A percentile compares a stretch with the other conserved stretches of the same genome.
Evolutionary conservation across 2,888 invertebrate species (phyloP).

Genomic region (Myathropa florea): DNA sequence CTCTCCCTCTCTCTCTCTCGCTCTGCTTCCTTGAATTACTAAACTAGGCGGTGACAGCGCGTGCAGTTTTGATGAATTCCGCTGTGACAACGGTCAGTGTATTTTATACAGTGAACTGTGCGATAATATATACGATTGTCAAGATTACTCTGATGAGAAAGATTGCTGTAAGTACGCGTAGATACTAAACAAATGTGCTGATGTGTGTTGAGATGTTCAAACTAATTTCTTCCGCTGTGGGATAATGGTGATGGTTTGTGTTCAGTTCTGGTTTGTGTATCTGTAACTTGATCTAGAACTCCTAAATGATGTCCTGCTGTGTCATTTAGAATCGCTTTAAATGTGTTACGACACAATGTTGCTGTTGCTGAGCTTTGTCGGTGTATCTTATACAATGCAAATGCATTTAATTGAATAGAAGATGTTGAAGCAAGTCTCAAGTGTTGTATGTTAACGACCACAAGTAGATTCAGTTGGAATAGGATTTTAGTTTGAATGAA

Average conservation of each 20-base stretch:
- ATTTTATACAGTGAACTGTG: constrained; percentile 83
- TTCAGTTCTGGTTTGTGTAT: neutral
- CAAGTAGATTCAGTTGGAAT: neutral
- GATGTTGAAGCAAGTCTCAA: neutral
- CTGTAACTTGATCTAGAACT: neutral
- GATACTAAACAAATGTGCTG: constrained; percentile 1
- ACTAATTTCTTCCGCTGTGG: constrained; percentile 26
- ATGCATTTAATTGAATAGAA: neutral
- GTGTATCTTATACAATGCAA: neutral
- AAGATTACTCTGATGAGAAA: constrained; percentile 88
- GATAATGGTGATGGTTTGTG: neutral
- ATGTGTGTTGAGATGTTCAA: constrained; percentile 22
- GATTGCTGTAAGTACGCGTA: constrained; percentile 86
- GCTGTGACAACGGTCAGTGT: constrained; percentile 85
- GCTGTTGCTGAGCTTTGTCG: neutral
- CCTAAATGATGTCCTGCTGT: neutral
- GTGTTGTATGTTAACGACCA: neutral
- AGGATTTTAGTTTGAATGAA: neutral
- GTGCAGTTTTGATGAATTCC: constrained; percentile 83
- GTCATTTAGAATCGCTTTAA: neutral
- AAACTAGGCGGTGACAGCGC: constrained; percentile 72
- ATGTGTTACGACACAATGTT: neutral
- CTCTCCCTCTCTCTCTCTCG: constrained; percentile 15
- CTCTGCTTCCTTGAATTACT: constrained; percentile 31
- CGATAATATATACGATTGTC: constrained; percentile 86